These are phyloP conservation scores for Porites lutea DNA, from an alignment of 64 coral and sea anemone genomes.

Conservation along the genomic window DNA sequence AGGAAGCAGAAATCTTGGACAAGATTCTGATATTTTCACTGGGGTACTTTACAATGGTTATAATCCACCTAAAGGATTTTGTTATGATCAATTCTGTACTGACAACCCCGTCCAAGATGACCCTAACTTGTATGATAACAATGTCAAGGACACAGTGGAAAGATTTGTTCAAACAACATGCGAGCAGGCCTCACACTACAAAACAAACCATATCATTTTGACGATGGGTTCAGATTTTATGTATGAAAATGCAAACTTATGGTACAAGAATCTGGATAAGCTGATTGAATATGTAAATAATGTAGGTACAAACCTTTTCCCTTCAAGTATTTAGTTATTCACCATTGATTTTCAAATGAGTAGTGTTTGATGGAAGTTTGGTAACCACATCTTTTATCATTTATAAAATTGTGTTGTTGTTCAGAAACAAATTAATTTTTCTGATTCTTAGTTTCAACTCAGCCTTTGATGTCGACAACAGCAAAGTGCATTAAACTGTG, in stretches of 20 bases:
- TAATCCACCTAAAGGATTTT: slow-evolving; percentile 60
- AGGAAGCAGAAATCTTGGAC: slow-evolving; percentile 58
- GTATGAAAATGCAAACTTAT: slow-evolving; percentile 71
- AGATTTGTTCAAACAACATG: slow-evolving; percentile 31
- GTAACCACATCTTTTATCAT: too few species aligned
- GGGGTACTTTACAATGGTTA: slow-evolving; percentile 65
- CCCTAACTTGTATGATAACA: slow-evolving; percentile 36
- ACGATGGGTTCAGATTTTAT: slow-evolving; percentile 76
- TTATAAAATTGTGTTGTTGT: too few species aligned
- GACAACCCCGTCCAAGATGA: slow-evolving; percentile 33
- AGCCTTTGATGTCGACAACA: too few species aligned
- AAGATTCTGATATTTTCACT: slow-evolving; percentile 75
- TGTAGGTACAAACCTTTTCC: slow-evolving; percentile 7
- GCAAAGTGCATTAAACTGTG: too few species aligned
- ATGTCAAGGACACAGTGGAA: slow-evolving; percentile 40
- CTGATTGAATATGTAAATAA: slow-evolving; percentile 63
- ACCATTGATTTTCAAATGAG: too few species aligned
- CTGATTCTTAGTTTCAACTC: too few species aligned
- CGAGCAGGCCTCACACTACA: slow-evolving; percentile 52
- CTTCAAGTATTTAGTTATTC: too few species aligned
- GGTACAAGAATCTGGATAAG: slow-evolving; percentile 73
- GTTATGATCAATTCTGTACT: slow-evolving; percentile 66
- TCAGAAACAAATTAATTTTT: too few species aligned
- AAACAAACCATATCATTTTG: slow-evolving; percentile 69
- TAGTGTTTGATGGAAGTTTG: too few species aligned